phyloP scores from a whole-genome alignment of 1,140 invertebrate genomes.

The Tetragonula clypearis region DNA sequence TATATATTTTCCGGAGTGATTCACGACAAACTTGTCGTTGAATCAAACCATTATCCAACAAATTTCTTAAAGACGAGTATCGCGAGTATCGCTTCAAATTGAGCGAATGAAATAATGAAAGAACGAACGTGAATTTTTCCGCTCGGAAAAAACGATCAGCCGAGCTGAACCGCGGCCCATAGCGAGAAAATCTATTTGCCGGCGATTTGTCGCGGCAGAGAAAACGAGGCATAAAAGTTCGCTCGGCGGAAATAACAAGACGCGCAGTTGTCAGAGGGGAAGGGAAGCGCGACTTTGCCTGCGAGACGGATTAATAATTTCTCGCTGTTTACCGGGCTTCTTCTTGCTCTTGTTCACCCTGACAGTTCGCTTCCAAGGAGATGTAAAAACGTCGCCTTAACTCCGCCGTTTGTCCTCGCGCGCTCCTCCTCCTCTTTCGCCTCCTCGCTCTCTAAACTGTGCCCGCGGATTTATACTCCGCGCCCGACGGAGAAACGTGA shows the following conservation, averaged over 20 bases:
- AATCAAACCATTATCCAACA: too few relatives aligned
- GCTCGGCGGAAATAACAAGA: conserved; percentile 4
- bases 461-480: not conserved
- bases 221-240: not conserved
- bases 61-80: too few relatives aligned
- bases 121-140: too few relatives aligned
- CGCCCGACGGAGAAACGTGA: not conserved
- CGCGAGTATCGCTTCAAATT: too few relatives aligned
- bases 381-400: not conserved
- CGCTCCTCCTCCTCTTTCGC: too few relatives aligned
- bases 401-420: not conserved
- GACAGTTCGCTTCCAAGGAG: not conserved
- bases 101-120: too few relatives aligned
- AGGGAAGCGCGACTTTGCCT: not conserved
- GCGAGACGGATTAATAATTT: conserved; percentile 31
- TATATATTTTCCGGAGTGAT: too few relatives aligned
- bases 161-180: not conserved
- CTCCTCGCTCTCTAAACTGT: not conserved
- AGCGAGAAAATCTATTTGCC: not conserved
- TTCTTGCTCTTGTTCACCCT: too few relatives aligned
- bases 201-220: not conserved
- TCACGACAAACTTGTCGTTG: too few relatives aligned
- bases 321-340: conserved; percentile 13
- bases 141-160: too few relatives aligned
- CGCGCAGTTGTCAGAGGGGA: too few relatives aligned